phyloP scores from a whole-genome alignment of 2,888 invertebrate genomes.

The Blastobasis adustella region DNA sequence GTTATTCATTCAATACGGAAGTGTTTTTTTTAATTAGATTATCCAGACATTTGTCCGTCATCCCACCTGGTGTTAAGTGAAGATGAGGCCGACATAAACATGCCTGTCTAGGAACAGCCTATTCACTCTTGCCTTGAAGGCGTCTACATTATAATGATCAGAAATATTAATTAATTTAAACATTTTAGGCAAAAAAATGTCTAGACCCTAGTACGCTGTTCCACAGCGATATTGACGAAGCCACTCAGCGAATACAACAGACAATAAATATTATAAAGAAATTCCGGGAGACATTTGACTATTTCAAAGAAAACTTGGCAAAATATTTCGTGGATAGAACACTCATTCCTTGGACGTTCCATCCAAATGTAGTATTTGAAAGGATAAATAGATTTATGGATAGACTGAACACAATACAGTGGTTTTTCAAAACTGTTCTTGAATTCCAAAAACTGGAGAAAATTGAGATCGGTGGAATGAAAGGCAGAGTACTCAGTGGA shows the following conservation, averaged over 20 bases:
- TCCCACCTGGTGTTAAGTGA: no score
- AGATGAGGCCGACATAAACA: no score
- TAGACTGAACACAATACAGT: constrained; percentile 84
- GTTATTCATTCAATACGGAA: no score
- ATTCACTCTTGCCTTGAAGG: no score
- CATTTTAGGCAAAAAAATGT: constrained; percentile 86
- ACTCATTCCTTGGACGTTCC: constrained; percentile 85
- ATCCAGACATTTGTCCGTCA: no score
- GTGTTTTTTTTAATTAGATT: no score
- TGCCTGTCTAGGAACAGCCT: no score
- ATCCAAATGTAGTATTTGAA: constrained; percentile 86
- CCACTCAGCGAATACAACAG: constrained; percentile 84
- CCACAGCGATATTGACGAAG: constrained; percentile 96
- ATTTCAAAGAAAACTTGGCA: constrained; percentile 80
- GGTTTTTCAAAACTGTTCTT: constrained; percentile 93
- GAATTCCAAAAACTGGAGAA: constrained; percentile 97
- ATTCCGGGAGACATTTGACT: constrained; percentile 79
- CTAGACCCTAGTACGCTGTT: constrained; percentile 94
- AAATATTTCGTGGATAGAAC: constrained; percentile 78
- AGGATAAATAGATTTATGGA: constrained; percentile 85
- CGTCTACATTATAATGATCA: not conserved
- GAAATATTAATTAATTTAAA: not conserved
- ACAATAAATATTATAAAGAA: constrained; percentile 80
- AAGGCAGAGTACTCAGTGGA: constrained; percentile 85
- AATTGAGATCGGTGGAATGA: constrained; percentile 93